Conservation (phyloP, 1,140 invertebrate species). For the Plodia interpunctella region DNA sequence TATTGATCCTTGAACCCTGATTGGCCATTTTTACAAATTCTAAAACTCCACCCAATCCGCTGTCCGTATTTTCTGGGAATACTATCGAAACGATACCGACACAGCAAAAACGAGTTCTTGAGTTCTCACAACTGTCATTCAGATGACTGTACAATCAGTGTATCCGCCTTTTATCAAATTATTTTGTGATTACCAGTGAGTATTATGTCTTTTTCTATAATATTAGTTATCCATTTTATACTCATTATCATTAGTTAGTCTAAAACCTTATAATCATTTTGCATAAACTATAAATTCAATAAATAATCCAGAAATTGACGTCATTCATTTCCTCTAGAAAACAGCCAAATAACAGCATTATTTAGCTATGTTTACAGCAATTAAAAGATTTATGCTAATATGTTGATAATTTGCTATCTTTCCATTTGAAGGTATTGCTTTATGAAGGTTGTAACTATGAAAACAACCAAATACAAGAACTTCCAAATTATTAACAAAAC, state of each 20-base stretch:
- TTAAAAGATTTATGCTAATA: conserved; percentile 16
- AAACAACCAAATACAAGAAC: neutral
- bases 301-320: conserved; percentile 40
- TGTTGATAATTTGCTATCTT: conserved; percentile 9
- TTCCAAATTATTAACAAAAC: neutral
- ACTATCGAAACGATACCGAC: neutral
- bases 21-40: neutral
- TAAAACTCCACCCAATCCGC: neutral
- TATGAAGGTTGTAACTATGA: neutral
- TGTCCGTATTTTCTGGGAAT: neutral
- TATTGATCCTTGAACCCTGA: neutral
- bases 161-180: conserved; percentile 50
- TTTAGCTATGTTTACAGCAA: conserved; percentile 19
- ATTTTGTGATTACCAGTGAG: conserved; percentile 59
- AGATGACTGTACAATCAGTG: conserved; percentile 63
- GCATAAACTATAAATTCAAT: conserved; percentile 19
- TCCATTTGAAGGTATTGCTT: neutral
- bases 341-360: conserved; percentile 37
- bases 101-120: conserved; percentile 53
- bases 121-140: conserved; percentile 62
- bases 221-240: neutral
- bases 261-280: conserved; percentile 11
- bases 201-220: conserved; percentile 23
- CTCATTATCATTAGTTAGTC: neutral
- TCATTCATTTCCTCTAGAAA: conserved; percentile 64